A percentile compares a stretch with the other conserved stretches of the same genome.
Conservation (phyloP, 1,140 invertebrate species). For the Caenorhabditis inopinata region DNA sequence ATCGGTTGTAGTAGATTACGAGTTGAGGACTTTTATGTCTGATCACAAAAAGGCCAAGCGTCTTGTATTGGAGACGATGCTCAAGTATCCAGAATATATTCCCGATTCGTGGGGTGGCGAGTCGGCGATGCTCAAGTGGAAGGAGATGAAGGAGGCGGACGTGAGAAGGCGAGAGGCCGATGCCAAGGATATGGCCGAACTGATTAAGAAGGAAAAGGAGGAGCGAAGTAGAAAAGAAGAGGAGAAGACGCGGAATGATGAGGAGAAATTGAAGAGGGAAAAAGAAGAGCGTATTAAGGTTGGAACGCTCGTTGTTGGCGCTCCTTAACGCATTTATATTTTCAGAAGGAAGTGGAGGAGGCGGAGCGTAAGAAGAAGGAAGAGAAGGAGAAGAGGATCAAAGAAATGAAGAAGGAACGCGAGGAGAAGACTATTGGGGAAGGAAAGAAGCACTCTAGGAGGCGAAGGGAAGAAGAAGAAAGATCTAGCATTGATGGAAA, state of each 20-base stretch:
- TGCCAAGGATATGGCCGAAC: background rate
- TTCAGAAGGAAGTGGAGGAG: slow-evolving; percentile 9
- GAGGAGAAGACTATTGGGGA: too few species aligned
- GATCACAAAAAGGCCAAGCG: slow-evolving; percentile 3
- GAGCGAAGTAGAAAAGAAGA: background rate
- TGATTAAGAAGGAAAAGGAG: background rate
- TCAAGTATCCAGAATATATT: background rate
- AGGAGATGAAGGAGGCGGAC: slow-evolving; percentile 16
- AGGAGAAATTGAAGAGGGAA: background rate
- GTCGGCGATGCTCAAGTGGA: slow-evolving; percentile 18
- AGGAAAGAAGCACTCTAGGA: too few species aligned
- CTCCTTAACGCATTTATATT: background rate
- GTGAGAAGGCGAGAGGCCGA: background rate
- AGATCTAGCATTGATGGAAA: too few species aligned
- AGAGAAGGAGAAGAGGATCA: background rate
- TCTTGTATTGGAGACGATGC: background rate
- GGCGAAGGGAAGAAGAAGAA: too few species aligned
- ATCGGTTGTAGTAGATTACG: background rate
- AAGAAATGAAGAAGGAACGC: slow-evolving; percentile 1
- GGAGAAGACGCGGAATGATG: background rate
- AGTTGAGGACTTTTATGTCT: background rate
- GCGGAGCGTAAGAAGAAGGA: slow-evolving; percentile 14
- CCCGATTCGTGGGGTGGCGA: slow-evolving; percentile 7
- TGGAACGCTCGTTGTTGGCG: background rate
- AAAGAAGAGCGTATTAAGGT: slow-evolving; percentile 14